These are phyloP conservation scores for Crotalus viridis DNA, from an alignment of 2,113 vertebrate genomes.

Conservation along the genomic window DNA sequence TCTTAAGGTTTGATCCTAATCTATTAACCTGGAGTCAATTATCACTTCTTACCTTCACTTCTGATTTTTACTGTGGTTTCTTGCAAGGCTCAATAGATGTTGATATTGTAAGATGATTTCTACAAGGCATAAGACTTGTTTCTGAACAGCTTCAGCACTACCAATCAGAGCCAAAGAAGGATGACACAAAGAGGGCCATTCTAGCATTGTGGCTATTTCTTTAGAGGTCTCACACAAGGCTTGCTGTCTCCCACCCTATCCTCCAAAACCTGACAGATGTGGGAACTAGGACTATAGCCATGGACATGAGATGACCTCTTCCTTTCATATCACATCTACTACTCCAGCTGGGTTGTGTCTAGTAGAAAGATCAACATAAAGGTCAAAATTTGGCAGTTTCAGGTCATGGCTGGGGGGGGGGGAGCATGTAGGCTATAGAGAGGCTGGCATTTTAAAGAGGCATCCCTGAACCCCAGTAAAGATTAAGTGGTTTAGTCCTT, in stretches of 20 bases:
- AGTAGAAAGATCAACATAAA: conserved; percentile 2
- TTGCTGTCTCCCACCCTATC: neutral
- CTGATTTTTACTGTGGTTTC: neutral
- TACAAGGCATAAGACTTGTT: too few relatives aligned
- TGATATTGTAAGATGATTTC: neutral
- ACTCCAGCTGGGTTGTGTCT: neutral
- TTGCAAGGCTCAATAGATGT: neutral
- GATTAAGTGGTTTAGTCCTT: conserved; percentile 13
- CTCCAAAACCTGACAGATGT: neutral
- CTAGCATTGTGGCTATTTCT: neutral
- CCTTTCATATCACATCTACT: neutral
- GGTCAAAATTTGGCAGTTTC: neutral
- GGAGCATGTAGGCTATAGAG: neutral
- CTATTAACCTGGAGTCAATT: neutral
- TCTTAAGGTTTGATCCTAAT: neutral
- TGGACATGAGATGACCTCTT: neutral
- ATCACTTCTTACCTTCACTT: neutral
- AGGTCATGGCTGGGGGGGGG: neutral
- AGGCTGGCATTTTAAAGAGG: neutral
- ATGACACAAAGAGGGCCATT: neutral
- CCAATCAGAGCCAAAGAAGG: neutral
- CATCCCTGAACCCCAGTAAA: neutral
- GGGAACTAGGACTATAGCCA: neutral
- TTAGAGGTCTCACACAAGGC: neutral
- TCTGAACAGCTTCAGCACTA: neutral